These are phyloP conservation scores for Sitta europaea DNA, from an alignment of 2,113 vertebrate species.

Conservation along the genomic window DNA sequence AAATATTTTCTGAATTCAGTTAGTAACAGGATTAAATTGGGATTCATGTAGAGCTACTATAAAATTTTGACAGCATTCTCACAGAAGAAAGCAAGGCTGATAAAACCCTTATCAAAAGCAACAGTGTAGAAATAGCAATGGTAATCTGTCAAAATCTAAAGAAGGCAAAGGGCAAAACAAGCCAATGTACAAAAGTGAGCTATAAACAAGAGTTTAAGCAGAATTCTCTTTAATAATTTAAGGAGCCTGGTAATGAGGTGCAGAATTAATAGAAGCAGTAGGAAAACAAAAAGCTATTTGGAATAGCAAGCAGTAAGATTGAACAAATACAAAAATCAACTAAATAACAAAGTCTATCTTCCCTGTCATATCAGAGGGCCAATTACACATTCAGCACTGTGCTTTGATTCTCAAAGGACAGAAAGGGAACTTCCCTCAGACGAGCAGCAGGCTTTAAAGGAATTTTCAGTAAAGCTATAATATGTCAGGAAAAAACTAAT, in stretches of 20 bases:
- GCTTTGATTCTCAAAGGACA: background rate
- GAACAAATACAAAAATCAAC: constrained; percentile 1
- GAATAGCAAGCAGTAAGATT: background rate
- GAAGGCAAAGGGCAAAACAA: background rate
- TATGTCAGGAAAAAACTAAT: background rate
- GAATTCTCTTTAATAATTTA: constrained; percentile 39
- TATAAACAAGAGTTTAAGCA: background rate
- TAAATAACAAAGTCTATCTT: background rate
- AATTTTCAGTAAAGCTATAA: background rate
- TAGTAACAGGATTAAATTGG: background rate
- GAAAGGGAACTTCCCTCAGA: background rate
- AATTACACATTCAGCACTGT: background rate
- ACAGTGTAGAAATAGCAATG: background rate
- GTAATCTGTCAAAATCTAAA: background rate
- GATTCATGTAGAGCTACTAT: background rate
- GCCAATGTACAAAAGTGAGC: background rate
- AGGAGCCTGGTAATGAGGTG: background rate
- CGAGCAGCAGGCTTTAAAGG: background rate
- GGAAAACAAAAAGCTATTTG: constrained; percentile 34
- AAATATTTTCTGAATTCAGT: background rate
- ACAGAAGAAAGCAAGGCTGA: background rate
- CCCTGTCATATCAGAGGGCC: background rate
- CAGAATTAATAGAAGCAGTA: constrained; percentile 14
- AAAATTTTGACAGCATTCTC: background rate
- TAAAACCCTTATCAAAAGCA: background rate